Conservation (phyloP, 2,113 vertebrate species). For the Verasper variegatus region DNA sequence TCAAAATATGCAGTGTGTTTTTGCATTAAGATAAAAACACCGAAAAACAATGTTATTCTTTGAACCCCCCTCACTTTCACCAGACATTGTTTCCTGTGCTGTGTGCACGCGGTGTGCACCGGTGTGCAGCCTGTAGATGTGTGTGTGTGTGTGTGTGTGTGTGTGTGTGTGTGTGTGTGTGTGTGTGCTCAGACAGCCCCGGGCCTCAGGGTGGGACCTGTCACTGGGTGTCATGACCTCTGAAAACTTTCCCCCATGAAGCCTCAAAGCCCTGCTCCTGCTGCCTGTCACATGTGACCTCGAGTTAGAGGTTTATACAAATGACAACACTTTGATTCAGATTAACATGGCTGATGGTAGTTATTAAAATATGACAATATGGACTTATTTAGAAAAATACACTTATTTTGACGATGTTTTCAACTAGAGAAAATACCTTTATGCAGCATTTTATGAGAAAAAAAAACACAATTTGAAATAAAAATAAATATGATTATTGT, state of each 20-base stretch:
- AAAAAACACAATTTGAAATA: no score
- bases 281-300: constrained; percentile 4
- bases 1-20: background rate
- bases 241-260: constrained; percentile 75
- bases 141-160: constrained; percentile 78
- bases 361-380: no score
- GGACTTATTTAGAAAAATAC: no score
- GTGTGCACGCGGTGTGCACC: background rate
- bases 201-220: constrained; percentile 81
- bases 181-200: constrained; percentile 82
- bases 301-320: background rate
- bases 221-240: constrained; percentile 84
- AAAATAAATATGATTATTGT: background rate
- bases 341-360: no score
- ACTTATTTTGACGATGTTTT: no score
- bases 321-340: no score
- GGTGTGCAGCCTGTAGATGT: constrained; percentile 45
- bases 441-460: background rate
- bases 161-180: constrained; percentile 78
- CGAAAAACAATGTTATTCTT: background rate
- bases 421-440: no score
- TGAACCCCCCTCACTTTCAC: background rate
- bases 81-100: background rate
- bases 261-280: constrained; percentile 47
- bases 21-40: background rate